A percentile compares a stretch with the other conserved stretches of the same genome.
phyloP scores from a whole-genome alignment of 2,797 vertebrate species.

The Emydoidea blandingii region DNA sequence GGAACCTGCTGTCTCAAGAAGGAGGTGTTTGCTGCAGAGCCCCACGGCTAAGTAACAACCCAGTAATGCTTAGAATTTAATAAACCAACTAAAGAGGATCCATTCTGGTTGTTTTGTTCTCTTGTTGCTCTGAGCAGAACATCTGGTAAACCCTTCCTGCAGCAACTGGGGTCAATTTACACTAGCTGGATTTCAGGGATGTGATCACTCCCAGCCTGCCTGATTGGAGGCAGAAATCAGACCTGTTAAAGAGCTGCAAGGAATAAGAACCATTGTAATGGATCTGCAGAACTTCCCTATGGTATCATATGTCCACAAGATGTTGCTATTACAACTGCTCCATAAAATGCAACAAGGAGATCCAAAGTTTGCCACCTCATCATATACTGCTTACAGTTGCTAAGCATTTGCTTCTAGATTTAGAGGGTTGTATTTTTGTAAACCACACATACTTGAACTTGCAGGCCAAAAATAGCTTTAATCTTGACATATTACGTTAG shows the following conservation, averaged over 20 bases:
- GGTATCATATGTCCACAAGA: background rate
- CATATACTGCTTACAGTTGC: background rate
- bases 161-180: background rate
- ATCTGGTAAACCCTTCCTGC: background rate
- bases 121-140: background rate
- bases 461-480: background rate
- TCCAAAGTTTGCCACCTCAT: background rate
- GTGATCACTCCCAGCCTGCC: background rate
- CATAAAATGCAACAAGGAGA: background rate
- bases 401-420: background rate
- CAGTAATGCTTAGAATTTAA: background rate
- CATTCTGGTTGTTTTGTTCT: background rate
- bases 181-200: background rate
- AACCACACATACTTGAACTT: background rate
- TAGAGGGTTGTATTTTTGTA: background rate
- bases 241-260: background rate
- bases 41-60: background rate
- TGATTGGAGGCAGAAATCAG: background rate
- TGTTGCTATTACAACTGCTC: background rate
- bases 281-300: background rate
- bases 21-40: background rate
- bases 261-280: background rate
- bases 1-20: background rate
- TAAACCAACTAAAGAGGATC: background rate
- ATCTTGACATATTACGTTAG: background rate